A percentile compares a stretch with the other conserved stretches of the same genome.
Evolutionary conservation across 2,113 vertebrate species (phyloP).

Genomic region (Melanerpes formicivorus): DNA sequence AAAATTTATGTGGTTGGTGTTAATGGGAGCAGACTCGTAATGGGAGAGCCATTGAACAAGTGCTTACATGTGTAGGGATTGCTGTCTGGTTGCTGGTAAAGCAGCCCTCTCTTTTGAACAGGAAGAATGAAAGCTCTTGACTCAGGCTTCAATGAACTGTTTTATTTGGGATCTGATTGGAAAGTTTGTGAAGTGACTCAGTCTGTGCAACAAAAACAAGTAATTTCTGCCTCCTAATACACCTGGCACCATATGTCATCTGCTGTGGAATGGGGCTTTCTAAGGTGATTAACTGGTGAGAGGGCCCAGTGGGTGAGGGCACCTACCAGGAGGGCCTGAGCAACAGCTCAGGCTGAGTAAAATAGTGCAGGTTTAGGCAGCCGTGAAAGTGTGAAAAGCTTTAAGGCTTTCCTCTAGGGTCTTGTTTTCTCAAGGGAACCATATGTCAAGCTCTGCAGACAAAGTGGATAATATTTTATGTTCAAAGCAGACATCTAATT

Average conservation of each 20-base stretch:
- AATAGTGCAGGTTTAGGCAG: not conserved
- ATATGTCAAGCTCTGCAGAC: not conserved
- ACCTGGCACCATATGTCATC: not conserved
- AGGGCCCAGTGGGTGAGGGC: not conserved
- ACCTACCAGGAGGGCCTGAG: not conserved
- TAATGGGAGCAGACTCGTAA: not conserved
- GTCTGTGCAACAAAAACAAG: not conserved
- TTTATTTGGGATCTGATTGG: conserved; percentile 20
- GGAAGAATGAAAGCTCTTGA: not conserved
- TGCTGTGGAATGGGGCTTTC: not conserved
- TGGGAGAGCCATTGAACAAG: not conserved
- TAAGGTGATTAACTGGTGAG: not conserved
- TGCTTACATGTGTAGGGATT: not conserved
- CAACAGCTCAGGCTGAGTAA: not conserved
- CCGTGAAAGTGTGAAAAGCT: not conserved
- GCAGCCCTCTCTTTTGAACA: not conserved
- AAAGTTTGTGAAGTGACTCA: conserved; percentile 4
- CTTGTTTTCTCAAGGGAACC: not conserved
- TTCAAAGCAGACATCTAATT: conserved; percentile 32
- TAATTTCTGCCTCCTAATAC: not conserved
- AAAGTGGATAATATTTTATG: not conserved
- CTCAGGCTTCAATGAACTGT: not conserved
- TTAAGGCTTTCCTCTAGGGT: not conserved
- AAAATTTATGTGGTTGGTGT: not conserved
- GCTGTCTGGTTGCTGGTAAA: not conserved